phyloP scores from a whole-genome alignment of 2,888 invertebrate genomes.

The Eupithecia tripunctaria region DNA sequence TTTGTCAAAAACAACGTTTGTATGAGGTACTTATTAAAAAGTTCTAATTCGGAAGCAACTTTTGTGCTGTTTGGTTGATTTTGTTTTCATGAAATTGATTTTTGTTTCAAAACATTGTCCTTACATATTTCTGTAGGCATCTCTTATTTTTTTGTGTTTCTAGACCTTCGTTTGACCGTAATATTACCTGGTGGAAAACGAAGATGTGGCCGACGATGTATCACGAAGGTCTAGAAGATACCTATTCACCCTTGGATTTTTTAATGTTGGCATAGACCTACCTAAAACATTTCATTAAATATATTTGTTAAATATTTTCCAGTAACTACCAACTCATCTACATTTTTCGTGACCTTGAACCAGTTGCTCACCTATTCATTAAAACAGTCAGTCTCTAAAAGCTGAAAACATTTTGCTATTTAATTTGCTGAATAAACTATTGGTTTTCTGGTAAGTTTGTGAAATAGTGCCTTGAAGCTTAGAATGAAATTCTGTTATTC shows the following conservation, averaged over 20 bases:
- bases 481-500: background rate
- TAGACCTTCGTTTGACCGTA: no score
- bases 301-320: background rate
- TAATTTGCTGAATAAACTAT: background rate
- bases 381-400: background rate
- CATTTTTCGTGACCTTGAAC: background rate
- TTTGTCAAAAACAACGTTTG: slow-evolving; percentile 15
- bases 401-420: background rate
- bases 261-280: no score
- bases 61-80: background rate
- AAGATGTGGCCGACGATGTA: no score
- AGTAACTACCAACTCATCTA: background rate
- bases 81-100: background rate
- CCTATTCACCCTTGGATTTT: no score
- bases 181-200: no score
- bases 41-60: slow-evolving; percentile 4
- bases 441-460: background rate
- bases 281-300: background rate
- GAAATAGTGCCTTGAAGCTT: background rate
- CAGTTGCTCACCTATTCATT: background rate
- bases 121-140: background rate
- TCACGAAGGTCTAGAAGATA: no score
- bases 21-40: slow-evolving; percentile 7
- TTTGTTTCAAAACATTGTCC: background rate
- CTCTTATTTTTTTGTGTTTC: no score